phyloP scores from a whole-genome alignment of 53 echinoderm and acorn worm species.

The Antedon mediterranea region DNA sequence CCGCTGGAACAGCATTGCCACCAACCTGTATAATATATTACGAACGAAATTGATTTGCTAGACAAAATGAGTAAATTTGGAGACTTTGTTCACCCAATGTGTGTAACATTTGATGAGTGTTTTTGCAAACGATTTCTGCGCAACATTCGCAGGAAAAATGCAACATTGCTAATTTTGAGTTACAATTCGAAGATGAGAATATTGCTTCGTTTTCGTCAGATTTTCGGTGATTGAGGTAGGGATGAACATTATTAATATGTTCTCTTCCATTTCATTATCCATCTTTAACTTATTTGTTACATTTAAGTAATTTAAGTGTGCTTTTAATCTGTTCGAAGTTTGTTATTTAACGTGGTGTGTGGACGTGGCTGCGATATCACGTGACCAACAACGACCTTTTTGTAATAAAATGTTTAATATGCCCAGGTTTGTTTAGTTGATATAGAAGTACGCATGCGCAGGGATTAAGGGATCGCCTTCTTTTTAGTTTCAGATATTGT shows the following conservation, averaged over 20 bases:
- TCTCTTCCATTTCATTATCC: background rate
- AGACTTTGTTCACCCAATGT: background rate
- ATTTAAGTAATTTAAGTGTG: background rate
- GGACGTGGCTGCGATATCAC: background rate
- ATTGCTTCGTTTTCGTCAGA: background rate
- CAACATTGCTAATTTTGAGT: background rate
- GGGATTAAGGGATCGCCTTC: background rate
- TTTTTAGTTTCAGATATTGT: too few relatives aligned
- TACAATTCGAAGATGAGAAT: background rate
- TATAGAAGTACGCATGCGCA: background rate
- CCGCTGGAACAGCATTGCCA: background rate
- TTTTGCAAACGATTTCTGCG: background rate
- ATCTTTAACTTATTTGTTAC: background rate
- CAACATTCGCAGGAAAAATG: background rate
- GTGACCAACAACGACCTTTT: background rate
- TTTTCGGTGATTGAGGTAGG: background rate
- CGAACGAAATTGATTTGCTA: background rate
- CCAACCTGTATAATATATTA: background rate
- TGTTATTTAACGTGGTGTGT: background rate
- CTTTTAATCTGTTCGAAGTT: background rate
- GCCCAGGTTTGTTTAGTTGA: background rate
- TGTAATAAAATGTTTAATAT: background rate
- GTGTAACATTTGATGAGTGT: background rate
- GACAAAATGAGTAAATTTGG: background rate
- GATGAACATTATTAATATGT: background rate